These are phyloP conservation scores for Varecia variegata DNA, from an alignment of 2,797 vertebrate genomes.

Conservation along the genomic window DNA sequence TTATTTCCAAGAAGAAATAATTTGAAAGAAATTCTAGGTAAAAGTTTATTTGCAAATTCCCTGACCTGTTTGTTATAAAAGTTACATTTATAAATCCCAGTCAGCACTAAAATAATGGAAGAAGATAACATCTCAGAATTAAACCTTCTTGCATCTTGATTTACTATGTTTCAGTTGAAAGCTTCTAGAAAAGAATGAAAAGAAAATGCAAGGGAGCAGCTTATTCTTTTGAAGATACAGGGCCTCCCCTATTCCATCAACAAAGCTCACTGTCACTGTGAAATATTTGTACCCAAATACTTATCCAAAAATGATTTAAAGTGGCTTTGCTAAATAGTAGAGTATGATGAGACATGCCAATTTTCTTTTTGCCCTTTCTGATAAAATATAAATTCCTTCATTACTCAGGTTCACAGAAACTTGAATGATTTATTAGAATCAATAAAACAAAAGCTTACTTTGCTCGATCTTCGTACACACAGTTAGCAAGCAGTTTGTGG, in stretches of 20 bases:
- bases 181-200: constrained; percentile 34
- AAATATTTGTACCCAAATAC: not conserved
- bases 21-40: constrained; percentile 11
- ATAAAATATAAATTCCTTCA: constrained; percentile 42
- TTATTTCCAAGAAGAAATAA: constrained; percentile 53
- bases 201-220: constrained; percentile 21
- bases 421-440: constrained; percentile 48
- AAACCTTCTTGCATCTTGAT: constrained; percentile 25
- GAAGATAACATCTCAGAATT: not conserved
- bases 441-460: constrained; percentile 84
- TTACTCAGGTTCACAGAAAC: constrained; percentile 44
- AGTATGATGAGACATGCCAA: not conserved
- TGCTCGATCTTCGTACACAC: constrained; percentile 86
- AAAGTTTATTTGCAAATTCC: constrained; percentile 9
- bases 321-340: not conserved
- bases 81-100: constrained; percentile 15
- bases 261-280: not conserved
- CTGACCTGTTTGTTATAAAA: constrained; percentile 27
- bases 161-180: constrained; percentile 38
- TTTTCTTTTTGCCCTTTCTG: constrained; percentile 15
- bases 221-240: constrained; percentile 33
- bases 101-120: constrained; percentile 49
- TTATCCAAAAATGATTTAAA: constrained; percentile 4
- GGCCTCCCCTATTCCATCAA: not conserved
- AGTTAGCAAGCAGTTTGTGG: constrained; percentile 82